Percentiles rank a stretch among this genome's conserved stretches.
Conservation (phyloP, 2,797 vertebrate species). For the Squalus acanthias region DNA sequence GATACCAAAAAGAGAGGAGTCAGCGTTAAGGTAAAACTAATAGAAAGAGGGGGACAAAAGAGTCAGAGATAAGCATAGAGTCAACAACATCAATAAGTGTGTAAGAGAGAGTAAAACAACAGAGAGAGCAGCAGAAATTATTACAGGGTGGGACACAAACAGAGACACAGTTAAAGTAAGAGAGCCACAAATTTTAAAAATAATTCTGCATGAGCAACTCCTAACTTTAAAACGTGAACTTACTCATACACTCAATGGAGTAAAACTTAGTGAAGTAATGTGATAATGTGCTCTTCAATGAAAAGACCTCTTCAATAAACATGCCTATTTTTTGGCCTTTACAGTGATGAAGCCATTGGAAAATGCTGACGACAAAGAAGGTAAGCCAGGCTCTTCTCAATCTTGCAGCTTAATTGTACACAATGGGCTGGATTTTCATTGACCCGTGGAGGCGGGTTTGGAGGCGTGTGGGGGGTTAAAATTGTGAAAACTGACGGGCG, state of each 20-base stretch:
- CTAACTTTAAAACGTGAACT: neutral
- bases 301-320: neutral
- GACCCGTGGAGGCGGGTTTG: no score
- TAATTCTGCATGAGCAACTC: neutral
- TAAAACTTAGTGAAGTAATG: neutral
- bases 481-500: no score
- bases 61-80: neutral
- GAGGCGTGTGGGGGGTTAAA: no score
- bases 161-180: neutral
- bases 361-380: neutral
- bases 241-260: neutral
- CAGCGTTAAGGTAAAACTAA: neutral
- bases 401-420: neutral
- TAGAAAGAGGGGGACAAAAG: neutral
- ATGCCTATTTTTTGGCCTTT: neutral
- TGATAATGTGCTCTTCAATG: neutral
- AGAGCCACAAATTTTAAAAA: neutral
- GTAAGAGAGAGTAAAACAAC: no score
- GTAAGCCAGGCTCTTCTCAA: neutral
- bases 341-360: slow-evolving; percentile 26
- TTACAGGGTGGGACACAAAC: neutral
- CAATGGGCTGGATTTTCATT: no score
- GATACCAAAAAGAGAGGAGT: no score
- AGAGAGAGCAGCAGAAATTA: neutral
- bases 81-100: neutral